phyloP scores from a whole-genome alignment of 2,888 invertebrate species.

The Euzophera pinguis region DNA sequence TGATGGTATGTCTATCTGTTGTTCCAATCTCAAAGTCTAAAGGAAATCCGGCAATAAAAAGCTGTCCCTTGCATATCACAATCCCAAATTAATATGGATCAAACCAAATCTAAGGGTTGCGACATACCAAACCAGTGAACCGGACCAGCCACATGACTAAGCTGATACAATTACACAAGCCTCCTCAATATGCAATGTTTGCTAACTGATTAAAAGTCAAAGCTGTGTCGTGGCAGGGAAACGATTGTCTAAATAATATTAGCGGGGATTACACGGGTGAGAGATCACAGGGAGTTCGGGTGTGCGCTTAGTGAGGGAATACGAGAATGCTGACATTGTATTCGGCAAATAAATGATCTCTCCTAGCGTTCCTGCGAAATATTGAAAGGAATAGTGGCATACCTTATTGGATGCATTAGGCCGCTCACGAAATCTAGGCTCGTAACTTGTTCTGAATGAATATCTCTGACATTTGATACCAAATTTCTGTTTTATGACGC shows the following conservation, averaged over 20 bases:
- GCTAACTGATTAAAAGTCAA: slow-evolving; percentile 75
- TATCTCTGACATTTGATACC: too few relatives aligned
- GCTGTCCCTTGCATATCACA: background rate
- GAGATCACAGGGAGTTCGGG: slow-evolving; percentile 56
- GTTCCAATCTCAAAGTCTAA: too few relatives aligned
- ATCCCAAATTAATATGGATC: background rate
- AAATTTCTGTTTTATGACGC: too few relatives aligned
- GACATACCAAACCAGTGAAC: slow-evolving; percentile 50
- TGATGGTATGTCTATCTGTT: too few relatives aligned
- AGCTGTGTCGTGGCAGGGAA: slow-evolving; percentile 61
- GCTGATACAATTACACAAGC: slow-evolving; percentile 72
- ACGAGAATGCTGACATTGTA: slow-evolving; percentile 7
- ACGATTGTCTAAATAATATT: slow-evolving; percentile 72
- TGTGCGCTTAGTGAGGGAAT: slow-evolving; percentile 19
- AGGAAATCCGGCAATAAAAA: too few relatives aligned
- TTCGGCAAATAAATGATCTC: too few relatives aligned
- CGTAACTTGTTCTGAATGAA: too few relatives aligned
- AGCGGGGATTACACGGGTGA: slow-evolving; percentile 62
- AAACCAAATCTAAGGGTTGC: slow-evolving; percentile 28
- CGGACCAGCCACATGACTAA: slow-evolving; percentile 43
- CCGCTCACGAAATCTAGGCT: too few relatives aligned
- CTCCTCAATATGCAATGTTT: slow-evolving; percentile 76
- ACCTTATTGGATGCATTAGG: too few relatives aligned
- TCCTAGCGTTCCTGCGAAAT: too few relatives aligned
- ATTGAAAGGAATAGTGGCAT: too few relatives aligned